These are phyloP conservation scores for Callipepla californica DNA, from an alignment of 2,113 vertebrate species.

Conservation along the genomic window DNA sequence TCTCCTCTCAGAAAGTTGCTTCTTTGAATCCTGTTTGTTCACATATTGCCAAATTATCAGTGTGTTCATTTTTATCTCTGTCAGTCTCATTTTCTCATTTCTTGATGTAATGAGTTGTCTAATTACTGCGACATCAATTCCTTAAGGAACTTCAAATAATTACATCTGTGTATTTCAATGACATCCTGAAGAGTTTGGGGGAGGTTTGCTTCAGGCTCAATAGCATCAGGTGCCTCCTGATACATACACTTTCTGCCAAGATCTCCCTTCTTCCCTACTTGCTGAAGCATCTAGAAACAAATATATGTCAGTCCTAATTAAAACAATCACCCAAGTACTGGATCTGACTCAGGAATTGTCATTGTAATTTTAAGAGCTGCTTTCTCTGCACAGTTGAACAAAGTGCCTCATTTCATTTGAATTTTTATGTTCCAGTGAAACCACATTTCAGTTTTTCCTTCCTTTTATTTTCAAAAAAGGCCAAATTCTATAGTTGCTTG, in stretches of 20 bases:
- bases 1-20: slow-evolving; percentile 50
- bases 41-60: slow-evolving; percentile 71
- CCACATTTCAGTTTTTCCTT: slow-evolving; percentile 23
- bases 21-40: slow-evolving; percentile 65
- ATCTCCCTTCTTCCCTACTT: slow-evolving; percentile 37
- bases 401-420: slow-evolving; percentile 6
- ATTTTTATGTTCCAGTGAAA: slow-evolving; percentile 40
- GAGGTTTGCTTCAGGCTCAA: slow-evolving; percentile 58
- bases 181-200: slow-evolving; percentile 61
- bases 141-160: slow-evolving; percentile 70
- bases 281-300: slow-evolving; percentile 56
- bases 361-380: slow-evolving; percentile 53
- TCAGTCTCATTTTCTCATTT: slow-evolving; percentile 77
- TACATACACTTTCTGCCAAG: slow-evolving; percentile 38
- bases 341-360: background rate
- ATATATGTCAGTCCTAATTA: slow-evolving; percentile 42
- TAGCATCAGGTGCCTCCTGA: slow-evolving; percentile 69
- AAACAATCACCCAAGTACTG: slow-evolving; percentile 36
- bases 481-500: background rate
- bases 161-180: slow-evolving; percentile 65
- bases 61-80: slow-evolving; percentile 76
- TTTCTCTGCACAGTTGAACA: background rate
- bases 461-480: slow-evolving; percentile 36
- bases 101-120: slow-evolving; percentile 81
- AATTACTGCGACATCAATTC: slow-evolving; percentile 79